phyloP scores from a whole-genome alignment of 2,797 vertebrate genomes.

The Malurus leucopterus region DNA sequence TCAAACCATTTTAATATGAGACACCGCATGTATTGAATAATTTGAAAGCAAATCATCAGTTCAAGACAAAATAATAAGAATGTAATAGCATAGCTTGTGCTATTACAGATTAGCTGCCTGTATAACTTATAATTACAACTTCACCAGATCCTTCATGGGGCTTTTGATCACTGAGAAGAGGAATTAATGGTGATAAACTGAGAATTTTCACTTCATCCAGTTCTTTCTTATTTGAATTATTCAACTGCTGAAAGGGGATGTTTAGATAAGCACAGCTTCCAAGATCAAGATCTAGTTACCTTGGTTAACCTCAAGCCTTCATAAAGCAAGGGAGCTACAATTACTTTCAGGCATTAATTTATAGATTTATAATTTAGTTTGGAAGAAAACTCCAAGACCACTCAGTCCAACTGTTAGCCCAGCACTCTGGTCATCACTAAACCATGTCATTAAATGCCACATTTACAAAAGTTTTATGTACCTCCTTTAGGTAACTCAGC shows the following conservation, averaged over 20 bases:
- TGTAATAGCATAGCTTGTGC: neutral
- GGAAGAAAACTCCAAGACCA: neutral
- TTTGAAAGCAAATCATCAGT: neutral
- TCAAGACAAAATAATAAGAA: neutral
- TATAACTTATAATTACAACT: neutral
- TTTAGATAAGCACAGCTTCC: neutral
- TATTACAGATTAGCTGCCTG: neutral
- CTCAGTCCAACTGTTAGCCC: neutral
- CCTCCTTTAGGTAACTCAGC: neutral
- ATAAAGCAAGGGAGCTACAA: neutral
- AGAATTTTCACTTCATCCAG: neutral
- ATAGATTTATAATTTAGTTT: neutral
- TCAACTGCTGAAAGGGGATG: neutral
- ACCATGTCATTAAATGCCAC: rapidly evolving
- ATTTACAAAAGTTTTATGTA: neutral
- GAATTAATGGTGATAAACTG: neutral
- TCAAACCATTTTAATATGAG: neutral
- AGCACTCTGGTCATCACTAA: neutral
- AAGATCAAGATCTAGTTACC: neutral
- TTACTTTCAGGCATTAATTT: neutral
- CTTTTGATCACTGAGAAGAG: neutral
- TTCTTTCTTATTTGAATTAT: neutral
- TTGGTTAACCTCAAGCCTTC: neutral
- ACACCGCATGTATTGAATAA: neutral
- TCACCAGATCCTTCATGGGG: neutral